Conservation (phyloP, 2,797 vertebrate genomes). For the Bovichtus variegatus region DNA sequence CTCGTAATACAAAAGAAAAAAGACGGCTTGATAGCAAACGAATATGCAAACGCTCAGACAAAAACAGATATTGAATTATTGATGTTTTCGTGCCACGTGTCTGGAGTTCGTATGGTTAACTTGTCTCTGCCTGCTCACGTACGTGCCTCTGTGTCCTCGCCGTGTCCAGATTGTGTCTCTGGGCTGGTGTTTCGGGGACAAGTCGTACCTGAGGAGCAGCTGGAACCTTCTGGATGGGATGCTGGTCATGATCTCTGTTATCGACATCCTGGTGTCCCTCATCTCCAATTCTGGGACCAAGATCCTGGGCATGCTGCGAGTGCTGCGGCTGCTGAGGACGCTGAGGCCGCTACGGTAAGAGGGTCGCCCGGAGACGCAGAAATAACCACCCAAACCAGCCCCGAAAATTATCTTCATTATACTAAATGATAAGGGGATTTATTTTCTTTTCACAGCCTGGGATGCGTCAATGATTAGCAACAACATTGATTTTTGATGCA, state of each 20-base stretch:
- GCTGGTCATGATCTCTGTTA: constrained; percentile 95
- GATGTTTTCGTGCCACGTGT: not conserved
- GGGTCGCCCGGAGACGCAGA: not conserved
- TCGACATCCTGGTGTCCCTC: constrained; percentile 96
- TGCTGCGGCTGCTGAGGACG: constrained; percentile 93
- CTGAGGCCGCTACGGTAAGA: constrained; percentile 93
- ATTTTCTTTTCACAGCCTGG: too few species aligned
- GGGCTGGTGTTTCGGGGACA: constrained; percentile 94
- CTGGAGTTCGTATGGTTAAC: not conserved
- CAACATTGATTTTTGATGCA: too few species aligned
- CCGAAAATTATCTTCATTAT: too few species aligned
- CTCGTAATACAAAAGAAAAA: constrained; percentile 22
- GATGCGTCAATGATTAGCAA: too few species aligned
- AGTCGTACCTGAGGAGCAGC: constrained; percentile 95
- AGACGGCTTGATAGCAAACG: constrained; percentile 23
- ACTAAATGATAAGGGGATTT: too few species aligned
- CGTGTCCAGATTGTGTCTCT: constrained; percentile 91
- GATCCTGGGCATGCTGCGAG: constrained; percentile 96
- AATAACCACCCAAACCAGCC: not conserved
- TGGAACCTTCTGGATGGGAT: constrained; percentile 98
- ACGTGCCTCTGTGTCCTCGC: not conserved
- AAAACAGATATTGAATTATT: constrained; percentile 1
- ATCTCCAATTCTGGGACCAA: constrained; percentile 95
- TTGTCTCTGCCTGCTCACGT: too few species aligned
- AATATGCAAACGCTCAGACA: not conserved